Conservation (phyloP, 2,797 vertebrate species). For the Crocidura indochinensis region DNA sequence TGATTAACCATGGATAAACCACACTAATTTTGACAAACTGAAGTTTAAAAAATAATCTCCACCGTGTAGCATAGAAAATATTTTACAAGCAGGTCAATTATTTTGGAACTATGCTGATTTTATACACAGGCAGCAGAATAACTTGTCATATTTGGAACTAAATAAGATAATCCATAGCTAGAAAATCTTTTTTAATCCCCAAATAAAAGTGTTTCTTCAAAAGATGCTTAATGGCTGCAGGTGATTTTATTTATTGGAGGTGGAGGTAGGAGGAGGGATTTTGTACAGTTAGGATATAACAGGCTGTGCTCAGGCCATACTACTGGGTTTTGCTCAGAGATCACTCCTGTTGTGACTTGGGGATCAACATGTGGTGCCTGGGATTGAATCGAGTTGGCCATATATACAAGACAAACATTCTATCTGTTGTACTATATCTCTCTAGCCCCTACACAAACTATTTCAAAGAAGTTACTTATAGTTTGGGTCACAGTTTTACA, state of each 20-base stretch:
- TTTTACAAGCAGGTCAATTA: constrained; percentile 29
- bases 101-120: constrained; percentile 11
- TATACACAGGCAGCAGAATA: constrained; percentile 48
- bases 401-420: too few species aligned
- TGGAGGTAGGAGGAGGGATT: too few species aligned
- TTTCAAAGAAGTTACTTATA: too few species aligned
- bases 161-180: background rate
- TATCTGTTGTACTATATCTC: too few species aligned
- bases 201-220: background rate
- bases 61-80: constrained; percentile 14
- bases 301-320: too few species aligned
- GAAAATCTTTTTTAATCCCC: constrained; percentile 39
- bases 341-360: too few species aligned
- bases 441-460: too few species aligned
- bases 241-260: background rate
- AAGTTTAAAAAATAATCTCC: constrained; percentile 45
- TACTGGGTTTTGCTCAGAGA: too few species aligned
- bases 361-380: too few species aligned
- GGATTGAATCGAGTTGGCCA: too few species aligned
- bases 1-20: constrained; percentile 18
- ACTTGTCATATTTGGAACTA: constrained; percentile 20
- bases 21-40: constrained; percentile 4
- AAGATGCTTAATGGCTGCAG: background rate
- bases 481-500: too few species aligned
- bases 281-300: background rate